A percentile compares a stretch with the other conserved stretches of the same genome.
Conservation (phyloP, 2,797 vertebrate species). For the Falco peregrinus region DNA sequence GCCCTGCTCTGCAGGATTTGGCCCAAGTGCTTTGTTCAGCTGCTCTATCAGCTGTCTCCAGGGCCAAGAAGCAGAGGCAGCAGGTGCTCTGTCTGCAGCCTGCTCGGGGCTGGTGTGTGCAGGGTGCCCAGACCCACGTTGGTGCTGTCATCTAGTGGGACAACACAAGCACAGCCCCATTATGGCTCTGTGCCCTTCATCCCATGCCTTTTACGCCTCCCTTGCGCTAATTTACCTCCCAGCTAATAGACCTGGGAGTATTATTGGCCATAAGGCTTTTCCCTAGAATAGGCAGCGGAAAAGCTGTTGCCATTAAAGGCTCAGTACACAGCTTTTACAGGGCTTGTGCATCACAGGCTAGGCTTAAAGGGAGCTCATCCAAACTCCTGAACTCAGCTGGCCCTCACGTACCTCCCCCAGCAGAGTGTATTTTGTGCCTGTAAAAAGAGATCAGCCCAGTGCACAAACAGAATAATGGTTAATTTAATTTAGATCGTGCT, state of each 20-base stretch:
- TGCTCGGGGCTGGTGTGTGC: fast-evolving
- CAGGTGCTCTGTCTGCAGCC: neutral
- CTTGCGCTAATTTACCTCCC: neutral
- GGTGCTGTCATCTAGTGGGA: slow-evolving; percentile 62
- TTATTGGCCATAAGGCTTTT: neutral
- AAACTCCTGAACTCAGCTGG: neutral
- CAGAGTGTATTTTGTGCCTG: neutral
- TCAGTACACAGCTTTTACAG: neutral
- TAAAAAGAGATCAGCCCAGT: neutral
- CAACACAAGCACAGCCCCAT: neutral
- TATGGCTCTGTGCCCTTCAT: neutral
- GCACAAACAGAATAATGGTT: neutral
- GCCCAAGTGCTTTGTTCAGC: neutral
- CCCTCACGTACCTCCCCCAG: neutral
- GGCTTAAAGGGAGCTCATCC: neutral
- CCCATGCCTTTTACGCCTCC: neutral
- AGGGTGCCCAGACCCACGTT: neutral
- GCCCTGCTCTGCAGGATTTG: neutral
- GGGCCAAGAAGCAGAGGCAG: neutral
- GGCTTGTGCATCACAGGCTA: neutral
- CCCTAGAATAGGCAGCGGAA: neutral
- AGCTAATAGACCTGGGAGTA: neutral
- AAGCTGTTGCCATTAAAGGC: neutral
- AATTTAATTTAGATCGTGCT: neutral
- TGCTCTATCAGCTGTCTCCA: fast-evolving